Evolutionary conservation across 2,888 invertebrate species (phyloP), one percentile per base, ranked within the genome.

Genomic region (Selenia dentaria): DNA sequence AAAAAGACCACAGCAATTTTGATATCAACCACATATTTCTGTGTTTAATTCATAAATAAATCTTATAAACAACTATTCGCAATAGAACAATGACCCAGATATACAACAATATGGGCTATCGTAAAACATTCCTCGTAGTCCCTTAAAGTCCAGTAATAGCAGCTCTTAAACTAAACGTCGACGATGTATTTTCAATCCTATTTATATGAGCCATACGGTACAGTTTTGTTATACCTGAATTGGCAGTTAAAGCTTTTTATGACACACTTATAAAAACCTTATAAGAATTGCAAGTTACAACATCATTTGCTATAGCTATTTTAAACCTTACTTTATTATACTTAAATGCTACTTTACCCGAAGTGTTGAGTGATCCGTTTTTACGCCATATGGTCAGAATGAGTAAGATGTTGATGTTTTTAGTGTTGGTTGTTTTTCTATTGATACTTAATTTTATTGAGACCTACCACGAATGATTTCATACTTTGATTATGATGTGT

Each of bases 61-160:
- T 47, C 47, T 47, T 47, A 37, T 41, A 41, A 40, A 47, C 47
- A 42, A 29, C 33, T 41, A 36, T 32, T 37, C 22, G 37, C 47
- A 28, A 47, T 37, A 47, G 41, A 41, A 41, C 47, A 47, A 47
- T 33, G 47, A 10, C 28, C 24, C 6, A 28, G 32, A 37, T 27
- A 10, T 24, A 34, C 41, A 47, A 47, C 40, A 39, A 40, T 46
- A 47, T 34, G 24, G 41, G 27, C 13, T 37, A 41, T 37, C 40
- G 22, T 32, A 41, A 41, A 39, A 39, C 31, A 13, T 20, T 46
- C 40, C 40, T 35, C 34, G 39, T 46, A 35, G 35, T 39, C 35
- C 31, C 22, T 45, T 24, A 25, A 3, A 13, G 20, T 5, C 13
- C 0, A 8, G 24, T 11, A 24, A 29, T 26, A 39, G 31, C 39